These are phyloP conservation scores for Meloidogyne floridensis DNA, from an alignment of 1,140 invertebrate species.

Conservation along the genomic window DNA sequence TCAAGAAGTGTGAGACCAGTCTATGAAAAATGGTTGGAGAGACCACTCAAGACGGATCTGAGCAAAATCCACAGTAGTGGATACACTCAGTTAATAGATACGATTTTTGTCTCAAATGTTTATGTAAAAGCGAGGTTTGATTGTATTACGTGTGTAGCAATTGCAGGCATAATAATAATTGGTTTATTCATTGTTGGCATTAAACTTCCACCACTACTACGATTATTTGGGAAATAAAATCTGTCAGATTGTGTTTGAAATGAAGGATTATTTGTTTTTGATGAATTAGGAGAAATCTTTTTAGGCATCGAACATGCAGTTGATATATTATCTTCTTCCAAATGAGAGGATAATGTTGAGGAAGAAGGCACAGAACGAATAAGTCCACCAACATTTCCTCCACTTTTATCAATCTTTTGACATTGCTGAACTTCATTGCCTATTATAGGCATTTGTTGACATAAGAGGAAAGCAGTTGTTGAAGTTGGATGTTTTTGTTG, in stretches of 20 bases:
- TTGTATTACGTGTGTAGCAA: background rate
- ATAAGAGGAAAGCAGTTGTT: background rate
- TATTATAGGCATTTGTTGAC: background rate
- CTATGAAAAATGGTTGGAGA: too few relatives aligned
- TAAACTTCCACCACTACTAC: background rate
- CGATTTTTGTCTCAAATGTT: too few relatives aligned
- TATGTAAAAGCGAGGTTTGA: too few relatives aligned
- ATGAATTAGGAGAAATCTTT: background rate
- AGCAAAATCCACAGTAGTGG: too few relatives aligned
- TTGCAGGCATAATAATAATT: background rate
- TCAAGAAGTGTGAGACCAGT: too few relatives aligned
- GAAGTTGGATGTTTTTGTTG: background rate
- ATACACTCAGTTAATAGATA: too few relatives aligned
- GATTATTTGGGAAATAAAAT: background rate
- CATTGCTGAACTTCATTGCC: background rate
- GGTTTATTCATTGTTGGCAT: background rate
- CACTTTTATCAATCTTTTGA: too few relatives aligned
- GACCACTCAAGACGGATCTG: too few relatives aligned
- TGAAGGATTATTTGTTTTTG: background rate
- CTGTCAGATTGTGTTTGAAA: background rate
- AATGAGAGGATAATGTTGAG: background rate
- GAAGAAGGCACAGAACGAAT: background rate
- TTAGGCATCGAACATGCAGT: background rate
- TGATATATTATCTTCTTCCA: background rate
- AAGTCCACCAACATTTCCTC: background rate